Conservation (phyloP, 2,888 invertebrate genomes). For the Heterodera filipjevi region DNA sequence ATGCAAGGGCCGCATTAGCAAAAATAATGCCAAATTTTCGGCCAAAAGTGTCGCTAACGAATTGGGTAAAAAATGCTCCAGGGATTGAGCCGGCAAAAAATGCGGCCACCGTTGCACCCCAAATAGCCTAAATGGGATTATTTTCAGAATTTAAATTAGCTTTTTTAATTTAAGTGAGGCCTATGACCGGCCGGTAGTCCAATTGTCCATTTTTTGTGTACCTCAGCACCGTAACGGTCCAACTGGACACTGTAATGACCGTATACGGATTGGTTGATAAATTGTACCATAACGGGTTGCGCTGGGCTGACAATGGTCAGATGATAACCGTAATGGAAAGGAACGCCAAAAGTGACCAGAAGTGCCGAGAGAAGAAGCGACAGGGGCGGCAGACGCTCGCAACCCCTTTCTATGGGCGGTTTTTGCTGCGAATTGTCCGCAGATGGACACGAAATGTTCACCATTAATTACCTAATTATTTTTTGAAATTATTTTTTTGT, state of each 20-base stretch:
- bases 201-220: background rate
- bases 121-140: conserved; percentile 46
- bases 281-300: conserved; percentile 49
- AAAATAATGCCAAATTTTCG: conserved; percentile 52
- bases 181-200: too few species aligned
- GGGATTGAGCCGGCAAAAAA: conserved; percentile 53
- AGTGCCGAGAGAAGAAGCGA: background rate
- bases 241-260: conserved; percentile 33
- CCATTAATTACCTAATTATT: too few species aligned
- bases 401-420: too few species aligned
- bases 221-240: background rate
- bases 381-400: background rate
- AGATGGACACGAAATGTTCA: too few species aligned
- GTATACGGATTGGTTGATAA: conserved; percentile 48
- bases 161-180: too few species aligned
- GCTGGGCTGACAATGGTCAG: conserved; percentile 56
- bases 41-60: conserved; percentile 46
- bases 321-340: conserved; percentile 57
- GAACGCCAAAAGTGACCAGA: background rate
- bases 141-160: too few species aligned
- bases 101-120: conserved; percentile 55
- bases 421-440: too few species aligned
- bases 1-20: conserved; percentile 43
- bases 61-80: conserved; percentile 38
- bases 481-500: too few species aligned